Evolutionary conservation across 1,140 invertebrate species (phyloP).

Genomic region (Drosophila mauritiana): DNA sequence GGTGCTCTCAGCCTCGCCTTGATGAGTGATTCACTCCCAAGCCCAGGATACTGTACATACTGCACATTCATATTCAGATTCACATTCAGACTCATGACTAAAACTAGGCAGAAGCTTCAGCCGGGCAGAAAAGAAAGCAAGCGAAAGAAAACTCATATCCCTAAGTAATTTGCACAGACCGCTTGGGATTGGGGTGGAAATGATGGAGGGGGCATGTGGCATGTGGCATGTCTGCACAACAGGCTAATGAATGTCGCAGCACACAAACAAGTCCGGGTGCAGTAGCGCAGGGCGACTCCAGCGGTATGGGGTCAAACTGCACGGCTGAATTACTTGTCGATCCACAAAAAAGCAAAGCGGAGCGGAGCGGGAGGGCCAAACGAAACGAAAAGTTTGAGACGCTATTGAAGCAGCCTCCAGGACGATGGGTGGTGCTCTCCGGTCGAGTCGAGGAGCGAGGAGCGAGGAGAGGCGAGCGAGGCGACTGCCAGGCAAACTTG

Average conservation of each 20-base stretch:
- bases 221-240: constrained; percentile 12
- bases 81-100: neutral
- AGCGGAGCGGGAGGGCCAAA: constrained; percentile 11
- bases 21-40: neutral
- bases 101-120: neutral
- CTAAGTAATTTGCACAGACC: constrained; percentile 33
- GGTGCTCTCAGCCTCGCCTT: neutral
- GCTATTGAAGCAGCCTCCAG: constrained; percentile 60
- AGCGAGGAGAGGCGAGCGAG: neutral
- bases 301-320: constrained; percentile 24
- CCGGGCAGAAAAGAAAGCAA: constrained; percentile 13
- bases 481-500: constrained; percentile 29
- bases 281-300: constrained; percentile 1
- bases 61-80: no score
- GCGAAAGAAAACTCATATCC: constrained; percentile 17
- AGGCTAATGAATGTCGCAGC: constrained; percentile 70
- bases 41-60: neutral
- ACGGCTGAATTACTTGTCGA: constrained; percentile 60
- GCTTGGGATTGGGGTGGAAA: neutral
- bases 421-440: neutral
- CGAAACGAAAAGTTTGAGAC: constrained; percentile 72
- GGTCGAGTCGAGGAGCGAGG: no score
- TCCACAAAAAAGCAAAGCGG: constrained; percentile 48
- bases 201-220: neutral
- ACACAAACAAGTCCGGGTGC: constrained; percentile 17